phyloP scores from a whole-genome alignment of 2,888 invertebrate species.

The Notocelia uddmanniana region DNA sequence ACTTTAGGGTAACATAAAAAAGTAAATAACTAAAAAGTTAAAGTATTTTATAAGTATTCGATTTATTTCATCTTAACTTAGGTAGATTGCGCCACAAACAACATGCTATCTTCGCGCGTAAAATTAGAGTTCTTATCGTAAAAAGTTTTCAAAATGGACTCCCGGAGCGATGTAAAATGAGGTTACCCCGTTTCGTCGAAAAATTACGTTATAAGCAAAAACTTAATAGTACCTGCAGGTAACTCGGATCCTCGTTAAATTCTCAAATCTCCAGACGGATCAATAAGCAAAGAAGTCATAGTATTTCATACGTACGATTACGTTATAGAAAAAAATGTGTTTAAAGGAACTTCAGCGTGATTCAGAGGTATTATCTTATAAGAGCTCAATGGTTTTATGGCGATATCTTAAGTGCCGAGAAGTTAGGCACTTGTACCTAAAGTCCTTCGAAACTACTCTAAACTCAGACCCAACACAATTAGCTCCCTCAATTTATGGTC shows the following conservation, averaged over 20 bases:
- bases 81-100: too few relatives aligned
- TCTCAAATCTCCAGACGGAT: conserved; percentile 23
- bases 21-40: too few relatives aligned
- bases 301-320: too few relatives aligned
- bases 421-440: conserved; percentile 13
- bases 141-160: conserved; percentile 17
- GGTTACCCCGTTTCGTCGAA: neutral
- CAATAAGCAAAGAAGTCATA: conserved; percentile 5
- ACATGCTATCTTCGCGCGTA: too few relatives aligned
- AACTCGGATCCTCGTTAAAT: conserved; percentile 12
- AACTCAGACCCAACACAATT: conserved; percentile 30
- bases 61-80: too few relatives aligned
- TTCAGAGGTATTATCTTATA: too few relatives aligned
- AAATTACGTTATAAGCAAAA: conserved; percentile 25
- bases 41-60: too few relatives aligned
- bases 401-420: conserved; percentile 21
- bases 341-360: conserved; percentile 3
- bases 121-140: neutral
- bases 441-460: conserved; percentile 31
- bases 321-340: conserved; percentile 5
- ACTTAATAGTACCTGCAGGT: conserved; percentile 6
- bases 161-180: conserved; percentile 16
- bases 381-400: too few relatives aligned
- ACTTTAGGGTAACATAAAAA: too few relatives aligned
- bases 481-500: conserved; percentile 22